Conservation (phyloP, 2,113 vertebrate species). For the Casuarius casuarius region DNA sequence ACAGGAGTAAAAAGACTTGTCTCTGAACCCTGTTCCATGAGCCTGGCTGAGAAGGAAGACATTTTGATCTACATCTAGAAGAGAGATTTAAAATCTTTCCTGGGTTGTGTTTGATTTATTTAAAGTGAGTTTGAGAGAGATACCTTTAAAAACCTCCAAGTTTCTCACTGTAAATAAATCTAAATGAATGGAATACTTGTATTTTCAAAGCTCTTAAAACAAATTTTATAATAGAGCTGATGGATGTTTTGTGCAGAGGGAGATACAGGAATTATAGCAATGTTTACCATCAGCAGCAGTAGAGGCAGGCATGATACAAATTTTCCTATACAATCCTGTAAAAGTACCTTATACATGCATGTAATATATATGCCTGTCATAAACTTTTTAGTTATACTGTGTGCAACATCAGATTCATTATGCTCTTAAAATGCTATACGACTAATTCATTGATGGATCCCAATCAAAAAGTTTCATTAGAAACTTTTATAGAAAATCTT, state of each 20-base stretch:
- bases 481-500: neutral
- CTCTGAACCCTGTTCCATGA: neutral
- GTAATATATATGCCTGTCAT: neutral
- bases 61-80: neutral
- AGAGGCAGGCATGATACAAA: neutral
- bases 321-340: neutral
- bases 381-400: neutral
- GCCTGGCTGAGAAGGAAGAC: neutral
- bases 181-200: neutral
- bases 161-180: neutral
- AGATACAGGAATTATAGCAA: neutral
- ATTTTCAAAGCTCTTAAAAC: slow-evolving; percentile 7
- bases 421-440: neutral
- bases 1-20: neutral
- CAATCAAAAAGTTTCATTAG: neutral
- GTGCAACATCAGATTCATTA: neutral
- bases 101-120: neutral
- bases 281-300: neutral
- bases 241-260: neutral
- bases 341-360: neutral
- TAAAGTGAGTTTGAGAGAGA: neutral
- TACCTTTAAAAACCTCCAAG: neutral
- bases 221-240: neutral
- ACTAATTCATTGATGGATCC: neutral
- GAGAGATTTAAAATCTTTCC: neutral